Evolutionary conservation across 2,113 vertebrate genomes (phyloP), one percentile per base, ranked within the genome.

Genomic region (Perccottus glenii): DNA sequence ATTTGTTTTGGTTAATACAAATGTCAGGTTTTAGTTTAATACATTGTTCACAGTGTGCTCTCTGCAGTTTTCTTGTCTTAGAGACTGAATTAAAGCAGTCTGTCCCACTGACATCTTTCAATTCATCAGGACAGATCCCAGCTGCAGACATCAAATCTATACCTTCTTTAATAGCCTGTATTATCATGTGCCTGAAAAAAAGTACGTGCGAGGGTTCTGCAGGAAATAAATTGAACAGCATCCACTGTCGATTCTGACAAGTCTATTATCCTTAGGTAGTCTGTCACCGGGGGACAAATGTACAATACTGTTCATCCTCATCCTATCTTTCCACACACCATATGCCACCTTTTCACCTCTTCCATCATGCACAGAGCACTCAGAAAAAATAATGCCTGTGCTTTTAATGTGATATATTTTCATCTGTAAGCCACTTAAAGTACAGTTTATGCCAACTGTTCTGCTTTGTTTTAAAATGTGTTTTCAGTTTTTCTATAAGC

Each of bases 151-250:
- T 46, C 38, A 5, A 4, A 12, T 12, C 44, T 16, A 27, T 27
- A 5, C 48, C 48, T 16, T 50, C 7, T 19, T 14, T 15, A 15
- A 32, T 67, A 11, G 11, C 12, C 57, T 74, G 44, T 45, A 14
- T 76, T 78, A 70, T 67, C 76, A 46, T 36, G 5, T 60, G 72
- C 27, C 74, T 67, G 75, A 80, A 71, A 67, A 63, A 67, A 59
- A 62, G 63, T 27, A 33, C 68, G n/a, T 81, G 83, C 44, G 70
- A 81, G 49, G 67, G 67, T 63, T 73, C 40, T 51, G 47, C 19
- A 2, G 60, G 74, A 64, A 64, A 61, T 70, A 77, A 75, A 83
- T 87, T 4, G 80, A 84, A 80, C 56, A 46, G 42, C 51, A 84
- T 73, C 76, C 64, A 70, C 59, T 73, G 67, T 77, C 77, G 44